Conservation (phyloP, 2,888 invertebrate genomes). For the Volucella zonaria region DNA sequence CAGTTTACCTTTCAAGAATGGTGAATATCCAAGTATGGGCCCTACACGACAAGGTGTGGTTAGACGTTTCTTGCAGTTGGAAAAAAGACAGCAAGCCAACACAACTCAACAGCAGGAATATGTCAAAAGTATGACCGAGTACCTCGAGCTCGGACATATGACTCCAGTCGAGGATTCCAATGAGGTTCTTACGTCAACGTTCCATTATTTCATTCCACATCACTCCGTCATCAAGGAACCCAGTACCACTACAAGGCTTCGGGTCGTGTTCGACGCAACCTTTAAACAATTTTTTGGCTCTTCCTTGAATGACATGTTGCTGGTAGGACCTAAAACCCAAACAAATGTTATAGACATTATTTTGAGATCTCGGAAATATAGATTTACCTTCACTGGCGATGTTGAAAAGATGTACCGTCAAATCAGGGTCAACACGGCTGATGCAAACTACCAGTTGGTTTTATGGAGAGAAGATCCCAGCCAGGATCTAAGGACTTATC, state of each 20-base stretch:
- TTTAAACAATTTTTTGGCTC: conserved; percentile 23
- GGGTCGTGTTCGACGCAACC: conserved; percentile 8
- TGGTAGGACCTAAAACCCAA: conserved; percentile 16
- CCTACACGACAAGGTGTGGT: conserved; percentile 6
- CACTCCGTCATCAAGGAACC: conserved; percentile 20
- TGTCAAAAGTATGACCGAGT: not conserved
- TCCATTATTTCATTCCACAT: conserved; percentile 17
- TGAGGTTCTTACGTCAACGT: not conserved
- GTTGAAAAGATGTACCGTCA: conserved; percentile 32
- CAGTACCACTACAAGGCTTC: conserved; percentile 17
- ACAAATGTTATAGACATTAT: conserved; percentile 1
- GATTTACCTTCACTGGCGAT: conserved; percentile 32
- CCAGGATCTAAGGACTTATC: too few relatives aligned
- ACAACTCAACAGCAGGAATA: not conserved
- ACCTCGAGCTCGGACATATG: conserved; percentile 17
- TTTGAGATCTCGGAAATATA: conserved; percentile 1
- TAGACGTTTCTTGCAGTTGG: conserved; percentile 13
- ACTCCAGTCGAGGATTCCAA: not conserved
- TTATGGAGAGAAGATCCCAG: not conserved
- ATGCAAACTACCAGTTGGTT: conserved; percentile 7
- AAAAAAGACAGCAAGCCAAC: not conserved
- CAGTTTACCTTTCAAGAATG: not conserved
- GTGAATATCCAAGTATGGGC: not conserved
- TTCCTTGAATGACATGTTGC: too few relatives aligned
- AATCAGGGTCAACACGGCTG: conserved; percentile 4